These are phyloP conservation scores for Phyllopteryx taeniolatus DNA, from an alignment of 2,113 vertebrate genomes.

Conservation along the genomic window DNA sequence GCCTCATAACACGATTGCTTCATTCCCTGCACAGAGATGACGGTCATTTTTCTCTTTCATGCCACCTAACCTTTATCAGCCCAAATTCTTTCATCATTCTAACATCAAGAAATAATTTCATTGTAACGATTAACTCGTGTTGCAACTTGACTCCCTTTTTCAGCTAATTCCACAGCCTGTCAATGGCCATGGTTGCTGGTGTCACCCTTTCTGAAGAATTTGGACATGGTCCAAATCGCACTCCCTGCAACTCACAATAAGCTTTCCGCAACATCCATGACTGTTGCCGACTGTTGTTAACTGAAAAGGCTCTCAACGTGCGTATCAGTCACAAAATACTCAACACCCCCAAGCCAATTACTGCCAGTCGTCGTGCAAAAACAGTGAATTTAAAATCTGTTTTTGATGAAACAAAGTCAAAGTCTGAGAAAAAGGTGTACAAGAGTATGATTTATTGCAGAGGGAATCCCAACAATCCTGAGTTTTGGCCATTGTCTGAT, in stretches of 20 bases:
- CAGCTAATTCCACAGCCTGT: constrained; percentile 25
- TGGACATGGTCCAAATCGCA: constrained; percentile 17
- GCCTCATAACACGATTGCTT: constrained; percentile 30
- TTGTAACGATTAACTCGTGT: constrained; percentile 2
- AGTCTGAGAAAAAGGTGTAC: not conserved
- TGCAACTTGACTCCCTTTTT: constrained; percentile 18
- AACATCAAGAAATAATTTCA: constrained; percentile 43
- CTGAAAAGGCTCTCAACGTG: constrained; percentile 27
- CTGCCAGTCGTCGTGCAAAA: not conserved
- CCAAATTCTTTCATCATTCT: constrained; percentile 26
- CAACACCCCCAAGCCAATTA: constrained; percentile 27
- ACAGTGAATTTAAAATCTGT: not conserved
- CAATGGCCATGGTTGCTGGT: constrained; percentile 15
- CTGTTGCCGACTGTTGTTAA: constrained; percentile 34
- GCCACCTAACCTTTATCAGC: not conserved
- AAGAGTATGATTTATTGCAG: not conserved
- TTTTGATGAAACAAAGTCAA: not conserved
- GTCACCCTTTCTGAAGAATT: constrained; percentile 25
- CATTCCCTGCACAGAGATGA: constrained; percentile 34
- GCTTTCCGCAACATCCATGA: constrained; percentile 20
- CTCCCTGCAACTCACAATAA: constrained; percentile 29
- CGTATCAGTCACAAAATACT: constrained; percentile 30
- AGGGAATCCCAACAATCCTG: constrained; percentile 23
- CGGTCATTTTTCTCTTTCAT: constrained; percentile 3
- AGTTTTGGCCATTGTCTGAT: constrained; percentile 10